Conservation (phyloP, 2,113 vertebrate genomes). For the Pseudorhombus dupliciocellatus region DNA sequence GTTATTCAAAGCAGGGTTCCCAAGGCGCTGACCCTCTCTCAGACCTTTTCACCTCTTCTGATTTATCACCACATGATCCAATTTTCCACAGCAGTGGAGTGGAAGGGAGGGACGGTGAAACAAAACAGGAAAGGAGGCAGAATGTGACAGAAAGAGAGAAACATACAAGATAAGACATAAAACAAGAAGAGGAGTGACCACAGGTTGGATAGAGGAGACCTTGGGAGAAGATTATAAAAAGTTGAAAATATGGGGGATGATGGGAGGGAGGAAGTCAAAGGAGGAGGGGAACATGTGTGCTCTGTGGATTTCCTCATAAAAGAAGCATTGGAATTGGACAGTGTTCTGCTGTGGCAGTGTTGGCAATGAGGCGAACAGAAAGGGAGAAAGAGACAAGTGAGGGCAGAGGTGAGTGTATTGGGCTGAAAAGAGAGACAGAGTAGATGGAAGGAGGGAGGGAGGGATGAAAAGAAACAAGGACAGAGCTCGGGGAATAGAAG, state of each 20-base stretch:
- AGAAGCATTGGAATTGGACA: neutral
- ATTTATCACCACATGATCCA: constrained; percentile 68
- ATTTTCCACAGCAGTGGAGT: constrained; percentile 42
- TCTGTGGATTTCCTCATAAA: neutral
- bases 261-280: neutral
- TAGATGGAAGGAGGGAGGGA: constrained; percentile 17
- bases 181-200: neutral
- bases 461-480: constrained; percentile 39
- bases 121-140: neutral
- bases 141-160: constrained; percentile 2
- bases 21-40: constrained; percentile 44
- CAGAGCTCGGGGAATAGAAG: constrained; percentile 25
- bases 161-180: neutral
- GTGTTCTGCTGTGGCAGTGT: no score
- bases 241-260: neutral
- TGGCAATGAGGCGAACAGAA: no score
- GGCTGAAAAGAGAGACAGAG: neutral
- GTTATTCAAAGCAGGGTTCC: constrained; percentile 26
- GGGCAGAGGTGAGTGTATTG: neutral
- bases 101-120: constrained; percentile 12
- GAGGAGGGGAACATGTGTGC: neutral
- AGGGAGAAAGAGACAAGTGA: neutral
- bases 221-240: neutral
- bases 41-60: constrained; percentile 58
- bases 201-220: neutral